phyloP scores from a whole-genome alignment of 2,888 invertebrate species.

The Chironomus riparius region DNA sequence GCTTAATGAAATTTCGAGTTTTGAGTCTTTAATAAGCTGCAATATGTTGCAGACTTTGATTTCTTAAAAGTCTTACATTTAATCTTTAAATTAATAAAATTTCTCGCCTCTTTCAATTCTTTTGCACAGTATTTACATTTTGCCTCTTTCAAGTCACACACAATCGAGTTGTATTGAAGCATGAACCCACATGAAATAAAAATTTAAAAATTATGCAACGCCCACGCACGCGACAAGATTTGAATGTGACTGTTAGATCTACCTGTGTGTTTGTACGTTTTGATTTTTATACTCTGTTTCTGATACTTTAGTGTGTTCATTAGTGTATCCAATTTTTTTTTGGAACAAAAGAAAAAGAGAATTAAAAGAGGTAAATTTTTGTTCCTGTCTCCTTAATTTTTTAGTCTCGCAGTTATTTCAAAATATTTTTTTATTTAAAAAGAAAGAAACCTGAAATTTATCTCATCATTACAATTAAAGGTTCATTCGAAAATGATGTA shows the following conservation, averaged over 20 bases:
- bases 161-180: not conserved
- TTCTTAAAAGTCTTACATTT: not conserved
- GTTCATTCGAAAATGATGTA: too few species aligned
- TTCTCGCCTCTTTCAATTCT: conserved; percentile 18
- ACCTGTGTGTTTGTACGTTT: not conserved
- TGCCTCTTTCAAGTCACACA: not conserved
- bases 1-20: too few species aligned
- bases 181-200: conserved; percentile 12
- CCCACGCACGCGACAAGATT: conserved; percentile 15
- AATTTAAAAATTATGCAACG: not conserved
- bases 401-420: too few species aligned
- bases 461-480: too few species aligned
- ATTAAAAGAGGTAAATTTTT: not conserved
- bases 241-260: not conserved
- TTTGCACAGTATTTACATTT: not conserved
- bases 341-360: not conserved
- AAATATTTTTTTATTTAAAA: too few species aligned
- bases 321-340: too few species aligned
- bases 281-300: not conserved
- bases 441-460: too few species aligned
- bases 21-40: too few species aligned
- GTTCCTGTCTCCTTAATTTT: not conserved
- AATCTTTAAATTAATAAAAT: not conserved
- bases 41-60: conserved; percentile 7
- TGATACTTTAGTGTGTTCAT: not conserved